Evolutionary conservation across 2,888 invertebrate species (phyloP).

Genomic region (Caenorhabditis auriculariae): DNA sequence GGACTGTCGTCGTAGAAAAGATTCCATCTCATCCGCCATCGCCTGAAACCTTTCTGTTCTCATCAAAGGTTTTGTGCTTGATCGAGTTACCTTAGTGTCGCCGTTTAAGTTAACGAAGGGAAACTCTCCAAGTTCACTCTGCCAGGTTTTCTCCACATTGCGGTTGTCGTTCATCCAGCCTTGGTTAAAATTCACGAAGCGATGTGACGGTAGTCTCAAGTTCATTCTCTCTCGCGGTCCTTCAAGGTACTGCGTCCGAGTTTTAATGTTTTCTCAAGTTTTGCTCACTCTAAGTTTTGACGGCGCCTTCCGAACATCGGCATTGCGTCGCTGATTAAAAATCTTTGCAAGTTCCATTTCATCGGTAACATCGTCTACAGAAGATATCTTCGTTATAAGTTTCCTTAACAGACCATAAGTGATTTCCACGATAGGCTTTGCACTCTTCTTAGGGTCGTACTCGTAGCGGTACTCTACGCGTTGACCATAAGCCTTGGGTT

Average conservation of each 20-base stretch:
- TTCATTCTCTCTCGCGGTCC: too few relatives aligned
- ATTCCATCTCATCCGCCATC: constrained; percentile 32
- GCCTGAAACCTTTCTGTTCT: constrained; percentile 15
- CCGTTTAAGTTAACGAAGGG: too few relatives aligned
- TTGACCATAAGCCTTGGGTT: constrained; percentile 29
- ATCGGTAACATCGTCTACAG: constrained; percentile 18
- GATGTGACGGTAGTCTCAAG: too few relatives aligned
- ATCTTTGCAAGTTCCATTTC: constrained; percentile 21
- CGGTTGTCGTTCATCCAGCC: too few relatives aligned
- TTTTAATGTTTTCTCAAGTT: too few relatives aligned
- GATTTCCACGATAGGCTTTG: constrained; percentile 29
- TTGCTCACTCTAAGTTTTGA: constrained; percentile 11
- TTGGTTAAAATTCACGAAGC: too few relatives aligned
- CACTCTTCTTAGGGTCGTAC: constrained; percentile 33
- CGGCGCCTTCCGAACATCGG: constrained; percentile 31
- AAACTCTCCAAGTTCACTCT: too few relatives aligned
- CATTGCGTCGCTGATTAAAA: constrained; percentile 24
- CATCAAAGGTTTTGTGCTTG: constrained; percentile 3
- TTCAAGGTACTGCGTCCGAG: too few relatives aligned
- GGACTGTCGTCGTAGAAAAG: constrained; percentile 27
- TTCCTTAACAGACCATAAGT: constrained; percentile 21
- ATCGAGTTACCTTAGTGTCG: too few relatives aligned
- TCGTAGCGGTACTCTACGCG: constrained; percentile 38
- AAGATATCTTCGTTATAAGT: background rate
- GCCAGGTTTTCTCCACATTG: too few relatives aligned